phyloP scores from a whole-genome alignment of 2,888 invertebrate genomes.

The Schrankia costaestrigalis region DNA sequence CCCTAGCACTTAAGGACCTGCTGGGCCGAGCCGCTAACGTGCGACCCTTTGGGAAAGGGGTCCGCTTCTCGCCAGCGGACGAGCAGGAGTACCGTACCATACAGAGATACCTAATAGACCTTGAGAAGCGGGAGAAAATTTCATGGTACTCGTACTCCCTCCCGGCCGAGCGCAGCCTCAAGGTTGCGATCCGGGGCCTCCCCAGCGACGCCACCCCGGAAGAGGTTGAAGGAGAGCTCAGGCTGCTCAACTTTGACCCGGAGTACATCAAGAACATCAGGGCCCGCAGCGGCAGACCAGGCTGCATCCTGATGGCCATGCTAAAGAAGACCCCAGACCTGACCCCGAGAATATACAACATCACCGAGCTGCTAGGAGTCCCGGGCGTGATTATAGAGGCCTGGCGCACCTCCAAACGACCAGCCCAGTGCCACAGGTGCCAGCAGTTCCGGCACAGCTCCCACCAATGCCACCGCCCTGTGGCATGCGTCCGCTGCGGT shows the following conservation, averaged over 20 bases:
- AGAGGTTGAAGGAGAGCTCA: not conserved
- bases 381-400: not conserved
- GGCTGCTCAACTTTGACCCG: not conserved
- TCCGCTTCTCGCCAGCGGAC: not conserved
- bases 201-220: not conserved
- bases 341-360: not conserved
- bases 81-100: not conserved
- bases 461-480: not conserved
- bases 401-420: not conserved
- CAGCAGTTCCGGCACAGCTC: not conserved
- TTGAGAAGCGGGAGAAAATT: not conserved
- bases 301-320: not conserved
- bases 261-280: not conserved
- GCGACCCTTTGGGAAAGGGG: not conserved
- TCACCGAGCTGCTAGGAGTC: not conserved
- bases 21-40: not conserved
- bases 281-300: not conserved
- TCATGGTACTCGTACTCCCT: slow-evolving; percentile 2
- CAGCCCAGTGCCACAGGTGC: not conserved
- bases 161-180: not conserved
- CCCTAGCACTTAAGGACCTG: not conserved
- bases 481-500: not conserved
- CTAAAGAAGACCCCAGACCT: not conserved
- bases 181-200: slow-evolving; percentile 2
- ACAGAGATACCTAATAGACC: not conserved